These are phyloP conservation scores for Odocoileus virginianus DNA, from an alignment of 2,113 vertebrate genomes.

Conservation along the genomic window DNA sequence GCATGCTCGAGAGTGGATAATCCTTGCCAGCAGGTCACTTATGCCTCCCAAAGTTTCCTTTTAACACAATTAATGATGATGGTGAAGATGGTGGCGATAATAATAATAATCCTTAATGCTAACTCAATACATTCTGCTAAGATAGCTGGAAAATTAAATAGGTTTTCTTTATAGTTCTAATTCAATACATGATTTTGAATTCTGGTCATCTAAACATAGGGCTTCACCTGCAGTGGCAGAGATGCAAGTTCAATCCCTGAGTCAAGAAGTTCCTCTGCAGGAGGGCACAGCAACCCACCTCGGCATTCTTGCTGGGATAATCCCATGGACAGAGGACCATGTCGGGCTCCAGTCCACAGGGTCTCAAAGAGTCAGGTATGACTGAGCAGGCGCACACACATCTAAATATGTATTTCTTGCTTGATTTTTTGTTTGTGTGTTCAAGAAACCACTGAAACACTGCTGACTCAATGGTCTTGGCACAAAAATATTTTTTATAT, in stretches of 20 bases:
- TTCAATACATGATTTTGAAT: background rate
- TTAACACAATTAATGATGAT: slow-evolving; percentile 51
- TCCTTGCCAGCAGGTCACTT: slow-evolving; percentile 47
- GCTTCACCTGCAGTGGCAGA: background rate
- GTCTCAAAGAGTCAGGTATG: background rate
- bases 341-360: background rate
- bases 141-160: slow-evolving; percentile 35
- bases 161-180: background rate
- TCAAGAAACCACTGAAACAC: background rate
- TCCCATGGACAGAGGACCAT: background rate
- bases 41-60: slow-evolving; percentile 46
- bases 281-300: background rate
- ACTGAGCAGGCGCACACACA: background rate
- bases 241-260: background rate
- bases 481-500: background rate
- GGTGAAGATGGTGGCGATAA: background rate
- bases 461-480: background rate
- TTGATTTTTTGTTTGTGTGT: background rate
- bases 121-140: slow-evolving; percentile 39
- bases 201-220: background rate
- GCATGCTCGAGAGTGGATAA: slow-evolving; percentile 26
- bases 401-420: background rate
- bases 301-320: background rate
- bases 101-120: slow-evolving; percentile 39
- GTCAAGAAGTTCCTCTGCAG: background rate